phyloP scores from a whole-genome alignment of 1,140 invertebrate species.

The Hirudo medicinalis region DNA sequence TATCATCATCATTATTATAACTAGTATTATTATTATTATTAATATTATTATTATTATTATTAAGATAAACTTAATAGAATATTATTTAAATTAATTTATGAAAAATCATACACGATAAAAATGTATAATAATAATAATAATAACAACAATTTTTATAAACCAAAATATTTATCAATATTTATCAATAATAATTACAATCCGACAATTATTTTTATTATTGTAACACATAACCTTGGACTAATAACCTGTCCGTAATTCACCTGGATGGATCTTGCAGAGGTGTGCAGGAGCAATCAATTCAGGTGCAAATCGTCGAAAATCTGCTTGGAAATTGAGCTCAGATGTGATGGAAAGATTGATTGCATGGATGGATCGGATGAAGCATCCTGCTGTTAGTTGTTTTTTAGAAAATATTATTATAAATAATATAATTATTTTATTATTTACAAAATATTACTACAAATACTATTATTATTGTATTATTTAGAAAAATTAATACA shows the following conservation, averaged over 20 bases:
- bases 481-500: no score
- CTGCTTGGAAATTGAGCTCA: neutral
- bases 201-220: neutral
- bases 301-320: neutral
- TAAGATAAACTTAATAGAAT: neutral
- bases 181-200: neutral
- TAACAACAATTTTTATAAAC: no score
- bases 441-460: no score
- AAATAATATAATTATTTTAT: no score
- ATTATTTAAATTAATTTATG: no score
- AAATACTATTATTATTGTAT: no score
- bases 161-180: no score
- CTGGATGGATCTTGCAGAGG: neutral
- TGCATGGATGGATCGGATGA: slow-evolving; percentile 5
- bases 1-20: no score
- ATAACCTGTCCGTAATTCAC: neutral
- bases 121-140: no score
- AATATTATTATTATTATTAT: no score
- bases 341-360: neutral
- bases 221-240: neutral
- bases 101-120: no score
- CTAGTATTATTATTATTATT: no score
- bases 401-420: neutral
- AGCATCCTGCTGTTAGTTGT: neutral
- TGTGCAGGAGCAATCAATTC: neutral